phyloP scores from a whole-genome alignment of 1,140 invertebrate genomes.

The Acromyrmex echinatior region DNA sequence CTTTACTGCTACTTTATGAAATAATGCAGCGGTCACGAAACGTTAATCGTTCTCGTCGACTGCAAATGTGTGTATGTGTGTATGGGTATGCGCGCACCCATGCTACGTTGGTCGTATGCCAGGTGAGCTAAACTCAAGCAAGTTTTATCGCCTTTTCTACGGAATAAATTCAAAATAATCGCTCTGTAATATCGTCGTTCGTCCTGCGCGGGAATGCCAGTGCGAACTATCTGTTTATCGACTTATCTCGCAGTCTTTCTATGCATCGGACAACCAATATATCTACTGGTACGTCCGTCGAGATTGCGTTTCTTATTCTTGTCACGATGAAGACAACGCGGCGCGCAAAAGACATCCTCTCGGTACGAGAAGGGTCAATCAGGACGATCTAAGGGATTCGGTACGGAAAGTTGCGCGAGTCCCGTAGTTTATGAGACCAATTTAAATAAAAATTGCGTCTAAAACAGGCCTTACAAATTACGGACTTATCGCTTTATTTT shows the following conservation, averaged over 20 bases:
- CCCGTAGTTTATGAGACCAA: neutral
- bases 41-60: slow-evolving; percentile 5
- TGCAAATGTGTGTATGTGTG: slow-evolving; percentile 9
- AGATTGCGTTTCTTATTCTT: slow-evolving; percentile 15
- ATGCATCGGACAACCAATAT: neutral
- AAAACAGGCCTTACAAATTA: slow-evolving; percentile 12
- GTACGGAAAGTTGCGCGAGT: neutral
- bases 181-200: slow-evolving; percentile 15
- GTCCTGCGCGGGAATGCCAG: neutral
- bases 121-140: slow-evolving; percentile 43
- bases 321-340: neutral
- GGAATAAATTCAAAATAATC: slow-evolving; percentile 22
- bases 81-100: slow-evolving; percentile 9
- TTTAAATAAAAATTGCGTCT: slow-evolving; percentile 6
- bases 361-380: neutral
- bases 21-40: neutral
- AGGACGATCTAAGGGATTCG: neutral
- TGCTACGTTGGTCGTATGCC: slow-evolving; percentile 10
- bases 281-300: neutral
- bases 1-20: neutral
- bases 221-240: neutral
- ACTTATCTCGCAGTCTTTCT: slow-evolving; percentile 9
- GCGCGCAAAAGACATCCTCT: neutral
- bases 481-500: neutral
- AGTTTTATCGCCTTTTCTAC: slow-evolving; percentile 39